Evolutionary conservation across 2,888 invertebrate species (phyloP), one percentile per base, ranked within the genome.

Genomic region (Sussaba pulchella): DNA sequence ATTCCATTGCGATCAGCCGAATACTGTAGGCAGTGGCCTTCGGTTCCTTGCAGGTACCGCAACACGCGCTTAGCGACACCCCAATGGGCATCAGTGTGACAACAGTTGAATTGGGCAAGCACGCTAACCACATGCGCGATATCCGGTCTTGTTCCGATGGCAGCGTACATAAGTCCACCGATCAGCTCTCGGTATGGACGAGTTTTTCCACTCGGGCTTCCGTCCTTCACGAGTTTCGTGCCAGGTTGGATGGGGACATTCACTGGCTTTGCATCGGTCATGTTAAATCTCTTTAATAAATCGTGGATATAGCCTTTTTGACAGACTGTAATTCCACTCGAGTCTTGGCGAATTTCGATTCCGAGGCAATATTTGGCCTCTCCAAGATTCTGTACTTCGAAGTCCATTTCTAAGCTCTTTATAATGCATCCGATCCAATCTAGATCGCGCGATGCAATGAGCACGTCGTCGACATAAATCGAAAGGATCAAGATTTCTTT

Each of bases 1-100:
- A 79, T 10, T 2, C 39, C 41, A 69, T 69, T n/a, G 9, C 12
- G 26, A 14, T 24, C 36, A 12, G 45, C 21, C n/a, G n/a, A 24
- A 17, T 45, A 66, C 1, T 1, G 10, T 1, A 50, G 31, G 1
- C 36, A 31, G n/a, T 24, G 24, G 21, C 47, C 47, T n/a, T 5
- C 47, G 8, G 50, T 79, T 0, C 52, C 69, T 36, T 45, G 63
- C 0, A 73, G 39, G 14, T 85, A 85, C 2, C 83, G 50, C 24
- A 67, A 19, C 6, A 47, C 52, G 6, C 52, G 36, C 21, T 45
- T 45, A 26, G 47, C 24, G 12, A 14, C 45, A 26, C 14, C 36
- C 50, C 19, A 19, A 43, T 66, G 24, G 10, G 12, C 12, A 21
- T 12, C 21, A 14, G 14, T 50, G 41, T 47, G 14, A 26, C 24